Evolutionary conservation across 2,888 invertebrate genomes (phyloP), one percentile per base, ranked within the genome.

Genomic region (Dryadula phaetusa): DNA sequence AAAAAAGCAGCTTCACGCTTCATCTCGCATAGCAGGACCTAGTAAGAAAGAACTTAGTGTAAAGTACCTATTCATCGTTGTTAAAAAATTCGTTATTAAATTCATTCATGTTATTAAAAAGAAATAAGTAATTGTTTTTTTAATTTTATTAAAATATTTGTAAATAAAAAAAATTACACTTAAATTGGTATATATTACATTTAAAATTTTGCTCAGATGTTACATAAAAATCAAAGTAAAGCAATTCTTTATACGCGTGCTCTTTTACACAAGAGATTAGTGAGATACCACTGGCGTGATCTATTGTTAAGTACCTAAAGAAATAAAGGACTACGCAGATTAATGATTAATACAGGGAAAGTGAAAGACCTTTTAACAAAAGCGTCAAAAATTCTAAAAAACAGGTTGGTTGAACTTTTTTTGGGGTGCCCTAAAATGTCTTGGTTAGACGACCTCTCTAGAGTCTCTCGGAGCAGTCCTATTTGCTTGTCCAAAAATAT

Each of bases 391-490:
- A 60, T 60, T 60, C 44, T 60, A 12, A 46, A 60, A 18, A 60
- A 18, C 20, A 32, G 44, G 60, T 60, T 60, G 60, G 28, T 32
- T 18, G 60, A 60, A 60, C 60, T 32, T 32, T 60, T 60, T 60
- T 46, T 12, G 44, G 58, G 60, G 44, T 32, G 18, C 18, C 18
- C 16, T 60, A 46, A 60, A 46, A 28, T 12, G 60, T 16, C 12
- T 28, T 28, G 28, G 44, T 60, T 60, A 32, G 28, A 60, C 32
- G 60, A 60, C 44, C 60, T 60, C 44, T 60, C 7, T 18, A 60
- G 28, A 44, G 60, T 7, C 18, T 18, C 42, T 14, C 16, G 3
- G 18, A 18, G 40, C 18, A 44, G 12, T 28, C 14, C 12, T 44
- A 60, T 60, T 60, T 44, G 16, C 10, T 14, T 60, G 2, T 60